Conservation (phyloP, 2,888 invertebrate genomes). For the Heliconius erato region DNA sequence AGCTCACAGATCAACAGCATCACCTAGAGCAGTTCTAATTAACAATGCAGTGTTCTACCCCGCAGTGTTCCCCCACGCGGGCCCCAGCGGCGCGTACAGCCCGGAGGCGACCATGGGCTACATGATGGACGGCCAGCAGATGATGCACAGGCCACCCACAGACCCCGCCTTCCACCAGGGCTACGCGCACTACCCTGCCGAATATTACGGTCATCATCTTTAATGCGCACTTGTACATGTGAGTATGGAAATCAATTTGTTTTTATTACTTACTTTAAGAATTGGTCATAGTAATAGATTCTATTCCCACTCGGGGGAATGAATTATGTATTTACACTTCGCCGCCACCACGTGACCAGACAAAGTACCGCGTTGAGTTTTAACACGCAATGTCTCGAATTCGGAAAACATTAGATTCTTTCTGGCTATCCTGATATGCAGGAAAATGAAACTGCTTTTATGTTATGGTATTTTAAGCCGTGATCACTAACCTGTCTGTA, state of each 20-base stretch:
- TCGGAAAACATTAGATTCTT: neutral
- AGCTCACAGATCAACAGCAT: neutral
- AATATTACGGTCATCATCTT: constrained; percentile 98
- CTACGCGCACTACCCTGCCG: constrained; percentile 95
- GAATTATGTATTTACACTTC: neutral
- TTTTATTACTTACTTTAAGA: neutral
- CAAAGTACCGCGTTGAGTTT: neutral
- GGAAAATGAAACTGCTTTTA: no score
- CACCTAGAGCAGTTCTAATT: constrained; percentile 73
- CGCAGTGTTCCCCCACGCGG: constrained; percentile 96
- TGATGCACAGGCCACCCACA: constrained; percentile 98
- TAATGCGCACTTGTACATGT: constrained; percentile 87
- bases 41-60: constrained; percentile 83
- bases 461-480: no score
- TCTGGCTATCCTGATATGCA: no score
- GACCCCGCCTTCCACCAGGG: constrained; percentile 97
- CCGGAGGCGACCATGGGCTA: constrained; percentile 98
- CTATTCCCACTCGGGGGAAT: neutral
- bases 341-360: neutral
- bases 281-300: no score
- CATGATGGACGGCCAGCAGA: constrained; percentile 99
- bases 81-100: constrained; percentile 97
- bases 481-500: no score
- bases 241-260: constrained; percentile 58
- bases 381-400: neutral